Evolutionary conservation across 2,888 invertebrate genomes (phyloP).

Genomic region (Macropis europaea): DNA sequence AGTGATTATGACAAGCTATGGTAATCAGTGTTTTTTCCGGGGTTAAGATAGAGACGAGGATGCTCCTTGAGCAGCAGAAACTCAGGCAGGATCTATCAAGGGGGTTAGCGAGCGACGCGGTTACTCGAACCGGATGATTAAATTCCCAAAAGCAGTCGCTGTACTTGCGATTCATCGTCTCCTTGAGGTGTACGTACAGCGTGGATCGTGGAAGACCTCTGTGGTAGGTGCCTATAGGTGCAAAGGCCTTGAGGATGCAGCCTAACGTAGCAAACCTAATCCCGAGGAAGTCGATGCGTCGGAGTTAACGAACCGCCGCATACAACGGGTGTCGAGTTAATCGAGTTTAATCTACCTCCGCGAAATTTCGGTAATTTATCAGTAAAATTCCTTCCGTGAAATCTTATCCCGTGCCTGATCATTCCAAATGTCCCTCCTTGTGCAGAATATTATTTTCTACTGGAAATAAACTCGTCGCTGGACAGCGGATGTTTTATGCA

Average conservation of each 20-base stretch:
- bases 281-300: conserved; percentile 66
- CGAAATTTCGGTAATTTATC: conserved; percentile 14
- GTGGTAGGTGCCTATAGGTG: conserved; percentile 52
- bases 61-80: conserved; percentile 34
- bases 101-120: conserved; percentile 43
- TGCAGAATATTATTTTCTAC: no score
- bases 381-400: conserved; percentile 16
- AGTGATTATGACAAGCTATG: conserved; percentile 20
- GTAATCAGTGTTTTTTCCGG: conserved; percentile 33
- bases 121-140: conserved; percentile 69
- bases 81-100: conserved; percentile 41
- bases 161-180: conserved; percentile 58
- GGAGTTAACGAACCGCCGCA: conserved; percentile 62
- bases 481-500: no score
- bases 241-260: conserved; percentile 61
- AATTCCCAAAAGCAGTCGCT: conserved; percentile 66
- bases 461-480: no score
- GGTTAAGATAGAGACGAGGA: conserved; percentile 17
- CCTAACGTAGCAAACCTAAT: conserved; percentile 67
- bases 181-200: conserved; percentile 40
- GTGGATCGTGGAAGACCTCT: conserved; percentile 41
- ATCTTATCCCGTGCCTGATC: neutral
- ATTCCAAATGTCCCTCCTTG: neutral
- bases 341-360: conserved; percentile 45
- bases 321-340: conserved; percentile 63